These are phyloP conservation scores for Pectinophora gossypiella DNA, from an alignment of 1,140 invertebrate species.

Conservation along the genomic window DNA sequence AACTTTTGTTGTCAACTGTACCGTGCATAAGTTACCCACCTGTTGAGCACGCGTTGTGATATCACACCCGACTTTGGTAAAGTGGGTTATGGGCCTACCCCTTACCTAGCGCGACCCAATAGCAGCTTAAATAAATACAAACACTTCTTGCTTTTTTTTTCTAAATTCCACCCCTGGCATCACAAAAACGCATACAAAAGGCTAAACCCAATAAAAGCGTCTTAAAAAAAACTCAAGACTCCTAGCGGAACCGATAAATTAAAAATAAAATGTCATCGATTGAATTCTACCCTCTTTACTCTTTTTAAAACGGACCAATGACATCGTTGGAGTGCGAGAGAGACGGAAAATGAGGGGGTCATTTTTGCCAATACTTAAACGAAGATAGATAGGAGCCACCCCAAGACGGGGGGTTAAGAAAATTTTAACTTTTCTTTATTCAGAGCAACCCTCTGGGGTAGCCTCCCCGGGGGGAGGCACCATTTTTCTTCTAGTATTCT, in stretches of 20 bases:
- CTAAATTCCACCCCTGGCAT: too few species aligned
- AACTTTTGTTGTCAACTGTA: too few species aligned
- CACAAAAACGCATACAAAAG: too few species aligned
- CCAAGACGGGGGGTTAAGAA: slow-evolving; percentile 52
- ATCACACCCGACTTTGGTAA: too few species aligned
- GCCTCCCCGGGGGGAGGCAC: slow-evolving; percentile 23
- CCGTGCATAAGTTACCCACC: slow-evolving; percentile 13
- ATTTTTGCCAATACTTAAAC: slow-evolving; percentile 70
- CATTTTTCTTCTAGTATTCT: slow-evolving; percentile 64
- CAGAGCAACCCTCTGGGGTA: slow-evolving; percentile 34
- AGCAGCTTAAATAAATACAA: too few species aligned
- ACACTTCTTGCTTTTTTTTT: too few species aligned
- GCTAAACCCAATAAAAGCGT: too few species aligned
- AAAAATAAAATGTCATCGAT: background rate
- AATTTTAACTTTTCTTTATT: slow-evolving; percentile 74
- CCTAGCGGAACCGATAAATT: too few species aligned
- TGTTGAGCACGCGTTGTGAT: slow-evolving; percentile 10
- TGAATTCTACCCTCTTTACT: slow-evolving; percentile 4
- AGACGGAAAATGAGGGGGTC: slow-evolving; percentile 37
- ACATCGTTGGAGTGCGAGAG: slow-evolving; percentile 36
- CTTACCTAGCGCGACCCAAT: too few species aligned
- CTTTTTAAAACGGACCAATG: slow-evolving; percentile 47
- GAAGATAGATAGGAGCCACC: slow-evolving; percentile 61
- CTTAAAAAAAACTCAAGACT: too few species aligned
- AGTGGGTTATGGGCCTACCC: too few species aligned